Base-by-base conservation (phyloP, 2,888 invertebrate genomes). In the Cylloceria caligata region DNA sequence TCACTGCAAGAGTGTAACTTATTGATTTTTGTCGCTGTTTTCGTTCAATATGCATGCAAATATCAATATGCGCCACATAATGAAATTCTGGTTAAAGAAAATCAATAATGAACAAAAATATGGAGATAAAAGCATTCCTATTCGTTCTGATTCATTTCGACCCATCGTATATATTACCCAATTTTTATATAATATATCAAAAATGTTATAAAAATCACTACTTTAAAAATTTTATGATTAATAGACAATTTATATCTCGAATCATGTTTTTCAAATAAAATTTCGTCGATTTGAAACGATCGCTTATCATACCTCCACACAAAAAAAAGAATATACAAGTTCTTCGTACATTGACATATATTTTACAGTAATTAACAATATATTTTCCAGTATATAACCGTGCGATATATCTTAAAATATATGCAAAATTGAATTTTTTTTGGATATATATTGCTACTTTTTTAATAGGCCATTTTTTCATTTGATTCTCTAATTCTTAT, bases 11-110 rank as follows among this genome's bases (percentile, higher is more conserved):
- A n/a, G n/a, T n/a, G n/a, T n/a, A 16, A 11, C 24, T 34, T 16
- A 60, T 60, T 60, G 36, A 60, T 60, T 36, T 36, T 60, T 60
- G 19, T 6, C 7, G 19, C 5, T 0, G 34, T n/a, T 57, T 60
- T 60, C 60, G 60, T 60, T 60, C 34, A 34, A 60, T 60, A 60
- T 60, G 60, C 60, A 34, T 19, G 60, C 19, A 34, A 36, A 34
- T 60, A 60, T 34, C 36, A 16, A 60, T 60, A 9, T 9, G 16
- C 7, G 60, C 2, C 3, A 16, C 34, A 34, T 60, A 9, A 9
- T 30, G 27, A 11, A 60, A 34, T 24, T 16, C 30, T n/a, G 19
- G 34, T 16, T 34, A 34, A 60, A 16, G 34, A 34, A 6, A 34
- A 60, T 60, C 16, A 60, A 34, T 60, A 60, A 34, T 34, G 60